Evolutionary conservation across 2,113 vertebrate genomes (phyloP).

Genomic region (sheep (Ovis aries)): ARS-UI_Ramb_v3.0 NC_056055.1:190120001-190120500

Average conservation of each 20-base stretch:
- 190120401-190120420: not conserved
- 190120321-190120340: not conserved
- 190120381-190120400: not conserved
- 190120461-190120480: not conserved
- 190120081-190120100: not conserved
- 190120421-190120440: not conserved
- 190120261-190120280: not conserved
- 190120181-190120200: not conserved
- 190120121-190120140: not conserved
- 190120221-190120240: not conserved
- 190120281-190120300: not conserved
- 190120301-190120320: not conserved
- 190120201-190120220: not conserved
- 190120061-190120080: too few species aligned
- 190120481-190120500: not conserved
- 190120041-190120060: not conserved
- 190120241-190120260: not conserved
- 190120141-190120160: not conserved
- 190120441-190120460: not conserved
- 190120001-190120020: not conserved
- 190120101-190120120: not conserved
- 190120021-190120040: not conserved
- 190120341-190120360: not conserved
- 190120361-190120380: not conserved
- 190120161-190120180: not conserved